Evolutionary conservation across 2,113 vertebrate genomes (phyloP).

Genomic region (Scalopus aquaticus): DNA sequence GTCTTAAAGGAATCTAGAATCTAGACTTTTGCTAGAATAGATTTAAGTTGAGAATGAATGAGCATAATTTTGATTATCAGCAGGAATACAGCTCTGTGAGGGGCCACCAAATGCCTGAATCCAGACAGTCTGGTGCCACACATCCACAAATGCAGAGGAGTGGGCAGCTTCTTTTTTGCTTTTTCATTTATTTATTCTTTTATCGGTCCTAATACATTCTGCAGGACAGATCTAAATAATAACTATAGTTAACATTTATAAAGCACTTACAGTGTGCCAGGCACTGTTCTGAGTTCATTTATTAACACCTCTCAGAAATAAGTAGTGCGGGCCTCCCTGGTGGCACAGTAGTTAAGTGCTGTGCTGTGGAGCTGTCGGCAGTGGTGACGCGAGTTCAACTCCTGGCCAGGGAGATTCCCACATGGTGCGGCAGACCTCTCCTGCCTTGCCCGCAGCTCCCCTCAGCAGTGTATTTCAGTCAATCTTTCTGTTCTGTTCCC

Average conservation of each 20-base stretch:
- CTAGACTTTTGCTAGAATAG: not conserved
- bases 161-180: not conserved
- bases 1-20: constrained; percentile 3
- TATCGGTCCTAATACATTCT: not conserved
- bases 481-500: too few species aligned
- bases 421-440: too few species aligned
- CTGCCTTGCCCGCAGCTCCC: too few species aligned
- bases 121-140: not conserved
- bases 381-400: too few species aligned
- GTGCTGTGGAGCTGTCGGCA: too few species aligned
- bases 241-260: not conserved
- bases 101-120: not conserved
- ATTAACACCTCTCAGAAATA: not conserved
- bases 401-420: too few species aligned
- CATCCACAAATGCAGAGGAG: not conserved
- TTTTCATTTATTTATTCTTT: not conserved
- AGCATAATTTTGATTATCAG: not conserved
- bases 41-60: not conserved
- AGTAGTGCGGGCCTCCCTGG: too few species aligned
- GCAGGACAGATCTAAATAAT: not conserved
- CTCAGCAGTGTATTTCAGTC: too few species aligned
- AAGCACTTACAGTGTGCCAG: not conserved
- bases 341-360: too few species aligned
- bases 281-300: not conserved
- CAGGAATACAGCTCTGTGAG: not conserved